Percentiles rank a stretch among this genome's conserved stretches.
These are phyloP conservation scores for Oostethus manadensis DNA, from an alignment of 2,113 vertebrate species.

Conservation along the genomic window DNA sequence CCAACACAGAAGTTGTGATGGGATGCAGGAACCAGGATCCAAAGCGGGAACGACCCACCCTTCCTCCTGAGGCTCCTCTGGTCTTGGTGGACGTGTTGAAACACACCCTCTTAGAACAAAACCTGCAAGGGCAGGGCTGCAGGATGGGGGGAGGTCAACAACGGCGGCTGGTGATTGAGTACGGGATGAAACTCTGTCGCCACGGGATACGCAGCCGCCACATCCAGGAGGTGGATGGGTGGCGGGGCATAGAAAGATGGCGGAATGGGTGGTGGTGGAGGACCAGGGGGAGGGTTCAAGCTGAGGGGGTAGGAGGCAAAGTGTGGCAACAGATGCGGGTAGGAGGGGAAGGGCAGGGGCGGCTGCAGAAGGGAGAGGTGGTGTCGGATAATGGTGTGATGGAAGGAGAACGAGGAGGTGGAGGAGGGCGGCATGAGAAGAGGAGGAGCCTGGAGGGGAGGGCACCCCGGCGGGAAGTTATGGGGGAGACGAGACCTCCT, in stretches of 20 bases:
- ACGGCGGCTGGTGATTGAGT: slow-evolving; percentile 35
- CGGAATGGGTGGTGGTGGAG: slow-evolving; percentile 3
- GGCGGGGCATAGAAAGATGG: slow-evolving; percentile 51
- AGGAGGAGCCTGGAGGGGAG: slow-evolving; percentile 47
- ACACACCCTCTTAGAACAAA: slow-evolving; percentile 31
- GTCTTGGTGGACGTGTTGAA: background rate
- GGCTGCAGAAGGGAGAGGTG: slow-evolving; percentile 52
- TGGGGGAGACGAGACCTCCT: slow-evolving; percentile 22
- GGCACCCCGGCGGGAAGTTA: slow-evolving; percentile 23
- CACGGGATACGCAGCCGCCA: slow-evolving; percentile 40
- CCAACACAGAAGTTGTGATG: too few species aligned
- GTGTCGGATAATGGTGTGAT: slow-evolving; percentile 60
- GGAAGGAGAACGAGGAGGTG: slow-evolving; percentile 50
- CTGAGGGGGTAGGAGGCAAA: slow-evolving; percentile 44
- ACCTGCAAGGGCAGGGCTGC: slow-evolving; percentile 53
- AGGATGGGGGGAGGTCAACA: slow-evolving; percentile 43
- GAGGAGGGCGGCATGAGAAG: slow-evolving; percentile 38
- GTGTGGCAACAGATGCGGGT: slow-evolving; percentile 45
- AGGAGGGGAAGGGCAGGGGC: slow-evolving; percentile 37
- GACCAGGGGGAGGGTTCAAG: slow-evolving; percentile 28
- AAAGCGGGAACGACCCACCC: too few species aligned
- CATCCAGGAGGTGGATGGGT: slow-evolving; percentile 34
- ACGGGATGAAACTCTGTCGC: slow-evolving; percentile 47
- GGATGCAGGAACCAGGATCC: too few species aligned
- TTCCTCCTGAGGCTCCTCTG: too few species aligned